Conservation (phyloP, 2,113 vertebrate genomes). For the Cinclus mexicanus region DNA sequence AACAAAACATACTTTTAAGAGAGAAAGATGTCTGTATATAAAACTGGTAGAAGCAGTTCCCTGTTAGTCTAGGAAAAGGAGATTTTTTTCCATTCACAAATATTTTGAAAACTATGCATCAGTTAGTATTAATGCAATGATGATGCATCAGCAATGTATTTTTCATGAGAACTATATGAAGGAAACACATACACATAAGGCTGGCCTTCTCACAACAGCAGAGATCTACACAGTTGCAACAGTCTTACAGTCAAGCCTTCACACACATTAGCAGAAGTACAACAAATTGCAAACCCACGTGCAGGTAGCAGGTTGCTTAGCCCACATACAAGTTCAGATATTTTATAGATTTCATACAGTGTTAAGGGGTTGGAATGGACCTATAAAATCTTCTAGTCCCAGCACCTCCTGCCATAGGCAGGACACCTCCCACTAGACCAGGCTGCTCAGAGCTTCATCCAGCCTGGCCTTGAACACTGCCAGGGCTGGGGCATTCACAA, state of each 20-base stretch:
- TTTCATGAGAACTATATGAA: not conserved
- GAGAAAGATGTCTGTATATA: not conserved
- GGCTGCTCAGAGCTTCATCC: not conserved
- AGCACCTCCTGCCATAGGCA: not conserved
- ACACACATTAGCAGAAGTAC: not conserved
- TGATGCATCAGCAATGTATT: not conserved
- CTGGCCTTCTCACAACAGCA: not conserved
- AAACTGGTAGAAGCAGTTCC: not conserved
- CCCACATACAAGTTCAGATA: fast-evolving
- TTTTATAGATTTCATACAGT: not conserved
- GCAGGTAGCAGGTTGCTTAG: not conserved
- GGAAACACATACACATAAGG: not conserved
- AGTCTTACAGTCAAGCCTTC: not conserved
- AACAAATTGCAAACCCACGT: not conserved
- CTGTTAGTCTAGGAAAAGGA: not conserved
- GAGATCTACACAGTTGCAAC: not conserved
- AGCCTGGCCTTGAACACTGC: not conserved
- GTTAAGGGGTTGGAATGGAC: not conserved
- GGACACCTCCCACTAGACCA: not conserved
- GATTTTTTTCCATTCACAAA: not conserved
- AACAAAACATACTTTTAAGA: not conserved
- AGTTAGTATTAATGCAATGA: not conserved
- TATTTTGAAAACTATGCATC: not conserved
- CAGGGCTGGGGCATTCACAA: not conserved
- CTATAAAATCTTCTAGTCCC: not conserved